Evolutionary conservation across 2,113 vertebrate species (phyloP).

Genomic region (Aramus guarauna): DNA sequence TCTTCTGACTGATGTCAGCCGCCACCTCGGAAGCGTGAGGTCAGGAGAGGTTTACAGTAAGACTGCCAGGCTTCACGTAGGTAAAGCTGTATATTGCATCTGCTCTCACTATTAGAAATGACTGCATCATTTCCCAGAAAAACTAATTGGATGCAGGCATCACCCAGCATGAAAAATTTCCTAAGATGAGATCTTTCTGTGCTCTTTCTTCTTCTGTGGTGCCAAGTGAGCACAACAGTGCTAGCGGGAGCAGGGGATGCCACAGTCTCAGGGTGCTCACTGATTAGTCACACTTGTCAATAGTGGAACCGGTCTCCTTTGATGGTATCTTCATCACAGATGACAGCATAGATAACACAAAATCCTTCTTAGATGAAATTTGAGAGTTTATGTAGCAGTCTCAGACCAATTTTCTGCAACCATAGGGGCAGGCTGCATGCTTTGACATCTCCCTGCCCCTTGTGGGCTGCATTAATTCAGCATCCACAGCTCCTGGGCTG

Average conservation of each 20-base stretch:
- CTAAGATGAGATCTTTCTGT: neutral
- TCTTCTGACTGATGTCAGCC: neutral
- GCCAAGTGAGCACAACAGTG: neutral
- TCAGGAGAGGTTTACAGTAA: neutral
- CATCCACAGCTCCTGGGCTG: neutral
- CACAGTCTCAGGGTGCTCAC: neutral
- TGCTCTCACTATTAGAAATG: neutral
- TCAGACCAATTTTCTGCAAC: neutral
- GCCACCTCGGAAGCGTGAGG: neutral
- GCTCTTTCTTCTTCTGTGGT: neutral
- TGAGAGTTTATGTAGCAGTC: neutral
- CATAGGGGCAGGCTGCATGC: neutral
- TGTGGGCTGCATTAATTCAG: neutral
- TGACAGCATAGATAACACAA: neutral
- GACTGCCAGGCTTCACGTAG: neutral
- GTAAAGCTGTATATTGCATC: constrained; percentile 5
- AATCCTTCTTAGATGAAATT: neutral
- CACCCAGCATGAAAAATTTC: neutral
- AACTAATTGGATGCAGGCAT: neutral
- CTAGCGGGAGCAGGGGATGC: neutral
- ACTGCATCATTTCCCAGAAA: neutral
- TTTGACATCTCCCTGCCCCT: neutral
- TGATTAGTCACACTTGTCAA: neutral
- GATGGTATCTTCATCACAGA: neutral
- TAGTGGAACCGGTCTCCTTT: neutral